Conservation (phyloP, 2,113 vertebrate genomes). For the Otus sunia region DNA sequence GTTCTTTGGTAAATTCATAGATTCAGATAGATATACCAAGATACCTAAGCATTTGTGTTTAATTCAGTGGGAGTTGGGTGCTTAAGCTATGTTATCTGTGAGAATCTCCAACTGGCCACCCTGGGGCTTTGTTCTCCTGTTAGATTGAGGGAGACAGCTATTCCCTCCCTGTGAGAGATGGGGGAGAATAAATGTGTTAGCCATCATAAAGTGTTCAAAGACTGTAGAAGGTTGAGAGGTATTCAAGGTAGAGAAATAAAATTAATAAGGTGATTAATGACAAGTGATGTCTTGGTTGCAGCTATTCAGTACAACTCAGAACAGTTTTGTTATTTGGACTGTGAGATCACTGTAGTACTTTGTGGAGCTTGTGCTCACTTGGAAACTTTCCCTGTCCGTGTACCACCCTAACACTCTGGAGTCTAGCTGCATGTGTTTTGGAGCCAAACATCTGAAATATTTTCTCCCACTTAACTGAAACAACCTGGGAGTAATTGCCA, state of each 20-base stretch:
- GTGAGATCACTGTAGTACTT: background rate
- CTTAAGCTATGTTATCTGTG: background rate
- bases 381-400: background rate
- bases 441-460: background rate
- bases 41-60: background rate
- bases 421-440: background rate
- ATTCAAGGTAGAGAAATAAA: background rate
- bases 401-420: background rate
- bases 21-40: background rate
- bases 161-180: background rate
- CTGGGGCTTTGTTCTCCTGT: background rate
- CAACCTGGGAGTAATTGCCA: background rate
- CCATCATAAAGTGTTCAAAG: background rate
- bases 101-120: background rate
- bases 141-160: background rate
- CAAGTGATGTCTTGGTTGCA: background rate
- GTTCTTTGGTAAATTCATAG: background rate
- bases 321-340: background rate
- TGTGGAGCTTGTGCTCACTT: background rate
- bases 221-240: background rate
- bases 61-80: background rate
- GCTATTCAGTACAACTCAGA: background rate
- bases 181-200: background rate
- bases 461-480: background rate
- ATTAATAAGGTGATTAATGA: background rate